Base-by-base conservation (phyloP, 23 tunicate genomes). In the Corella eumyota region DNA sequence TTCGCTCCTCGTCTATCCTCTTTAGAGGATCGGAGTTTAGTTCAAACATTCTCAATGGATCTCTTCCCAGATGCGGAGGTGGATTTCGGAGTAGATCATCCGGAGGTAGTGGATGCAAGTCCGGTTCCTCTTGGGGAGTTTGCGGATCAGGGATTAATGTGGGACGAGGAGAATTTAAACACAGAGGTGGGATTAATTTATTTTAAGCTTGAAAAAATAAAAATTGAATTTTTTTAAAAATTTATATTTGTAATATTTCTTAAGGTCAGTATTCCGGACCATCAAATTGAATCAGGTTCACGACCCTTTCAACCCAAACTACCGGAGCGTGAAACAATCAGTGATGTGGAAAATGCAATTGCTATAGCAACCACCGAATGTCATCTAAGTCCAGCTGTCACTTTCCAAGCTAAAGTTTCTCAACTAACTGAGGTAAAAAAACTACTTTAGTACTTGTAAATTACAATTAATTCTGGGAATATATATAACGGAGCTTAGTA, bases 1-100 rank as follows among this genome's bases (percentile, higher is more conserved):
- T 56, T 73, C 24, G 40, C 45, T 45, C 96, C 96, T 23, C 70
- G 96, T 0, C 62, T 78, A 29, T 66, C 62, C 27, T 58, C 13
- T 6, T 46, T 24, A 37, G 69, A 68, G 56, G 96, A 78, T 19
- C 62, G 78, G 4, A 73, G 85, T 45, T 26, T 79, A 22, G 56
- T 88, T 34, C 59, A 69, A 30, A 88, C 96, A 0, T 63, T 88
- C 45, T 80, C 79, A 30, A 68, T 65, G 46, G 96, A 88, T 31
- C 62, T 88, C 23, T 88, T 57, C 53, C 85, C 85, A 34, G 74
- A 71, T 34, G 85, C 72, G 38, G 96, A 78, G 11, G 72, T 88
- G 25, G 88, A 88, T 46, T 78, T 78, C 35, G 87, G 70, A 1
- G 45, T 69, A 32, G 83, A 76, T 4, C 48, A 66, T 13, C 75